These are phyloP conservation scores for Mus caroli DNA, from an alignment of 2,797 vertebrate genomes.

Conservation along the genomic window DNA sequence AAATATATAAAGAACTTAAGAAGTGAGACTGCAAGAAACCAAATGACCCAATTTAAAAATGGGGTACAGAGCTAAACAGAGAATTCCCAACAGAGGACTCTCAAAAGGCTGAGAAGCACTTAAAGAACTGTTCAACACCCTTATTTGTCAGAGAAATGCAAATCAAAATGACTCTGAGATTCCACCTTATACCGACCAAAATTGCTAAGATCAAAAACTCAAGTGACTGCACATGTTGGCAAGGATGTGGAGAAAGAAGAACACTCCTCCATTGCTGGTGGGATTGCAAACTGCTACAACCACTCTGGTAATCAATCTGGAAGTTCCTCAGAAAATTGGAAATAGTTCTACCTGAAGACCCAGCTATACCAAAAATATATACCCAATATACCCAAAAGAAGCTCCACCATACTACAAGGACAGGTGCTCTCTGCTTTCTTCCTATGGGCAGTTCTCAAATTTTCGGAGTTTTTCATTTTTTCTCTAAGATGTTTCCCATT, in stretches of 20 bases:
- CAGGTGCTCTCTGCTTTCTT: background rate
- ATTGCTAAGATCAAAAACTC: background rate
- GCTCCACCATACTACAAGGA: background rate
- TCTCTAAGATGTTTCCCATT: background rate
- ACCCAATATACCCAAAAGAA: background rate
- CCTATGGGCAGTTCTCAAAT: background rate
- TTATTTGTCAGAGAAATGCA: background rate
- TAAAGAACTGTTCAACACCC: background rate
- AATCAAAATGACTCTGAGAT: background rate
- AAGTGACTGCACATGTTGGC: background rate
- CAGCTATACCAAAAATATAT: background rate
- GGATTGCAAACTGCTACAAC: background rate
- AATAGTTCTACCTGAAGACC: background rate
- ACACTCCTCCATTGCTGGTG: background rate
- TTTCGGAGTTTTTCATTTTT: slow-evolving; percentile 11
- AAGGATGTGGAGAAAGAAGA: background rate
- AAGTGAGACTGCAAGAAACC: background rate
- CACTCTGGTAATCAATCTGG: background rate
- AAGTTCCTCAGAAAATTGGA: background rate
- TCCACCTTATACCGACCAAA: background rate
- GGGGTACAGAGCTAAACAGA: background rate
- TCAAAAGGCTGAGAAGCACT: background rate
- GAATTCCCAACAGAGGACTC: background rate
- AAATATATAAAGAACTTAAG: background rate
- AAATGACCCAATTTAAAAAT: background rate